phyloP scores from a whole-genome alignment of 2,797 vertebrate species.

The Amblyraja radiata region DNA sequence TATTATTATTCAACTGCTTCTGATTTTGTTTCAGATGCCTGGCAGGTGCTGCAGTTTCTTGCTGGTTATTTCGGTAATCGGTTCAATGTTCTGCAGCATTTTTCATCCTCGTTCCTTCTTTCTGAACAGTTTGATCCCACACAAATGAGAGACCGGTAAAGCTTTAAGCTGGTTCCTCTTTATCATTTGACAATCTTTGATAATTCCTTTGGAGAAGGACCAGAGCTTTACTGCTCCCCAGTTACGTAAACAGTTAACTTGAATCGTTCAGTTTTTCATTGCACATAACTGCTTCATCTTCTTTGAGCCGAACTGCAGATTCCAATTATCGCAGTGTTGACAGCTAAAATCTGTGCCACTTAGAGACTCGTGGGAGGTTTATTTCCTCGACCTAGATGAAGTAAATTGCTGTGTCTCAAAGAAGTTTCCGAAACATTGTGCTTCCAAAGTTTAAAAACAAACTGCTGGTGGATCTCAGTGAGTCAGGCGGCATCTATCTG shows the following conservation, averaged over 20 bases:
- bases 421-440: background rate
- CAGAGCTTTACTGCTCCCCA: background rate
- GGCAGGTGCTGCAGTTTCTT: too few relatives aligned
- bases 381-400: background rate
- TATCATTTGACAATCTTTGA: background rate
- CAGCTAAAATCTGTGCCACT: background rate
- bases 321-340: background rate
- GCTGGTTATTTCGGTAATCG: too few relatives aligned
- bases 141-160: background rate
- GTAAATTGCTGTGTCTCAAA: background rate
- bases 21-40: too few relatives aligned
- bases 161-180: background rate
- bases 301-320: background rate
- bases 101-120: background rate
- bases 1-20: too few relatives aligned
- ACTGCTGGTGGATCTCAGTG: too few relatives aligned
- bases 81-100: too few relatives aligned
- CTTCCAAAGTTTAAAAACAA: background rate
- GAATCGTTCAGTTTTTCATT: background rate
- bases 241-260: background rate
- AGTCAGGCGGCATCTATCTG: too few relatives aligned
- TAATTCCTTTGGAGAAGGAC: background rate
- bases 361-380: background rate
- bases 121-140: background rate
- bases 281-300: background rate